Conservation (phyloP, 2,113 vertebrate species). For the Ailurus styani region DNA sequence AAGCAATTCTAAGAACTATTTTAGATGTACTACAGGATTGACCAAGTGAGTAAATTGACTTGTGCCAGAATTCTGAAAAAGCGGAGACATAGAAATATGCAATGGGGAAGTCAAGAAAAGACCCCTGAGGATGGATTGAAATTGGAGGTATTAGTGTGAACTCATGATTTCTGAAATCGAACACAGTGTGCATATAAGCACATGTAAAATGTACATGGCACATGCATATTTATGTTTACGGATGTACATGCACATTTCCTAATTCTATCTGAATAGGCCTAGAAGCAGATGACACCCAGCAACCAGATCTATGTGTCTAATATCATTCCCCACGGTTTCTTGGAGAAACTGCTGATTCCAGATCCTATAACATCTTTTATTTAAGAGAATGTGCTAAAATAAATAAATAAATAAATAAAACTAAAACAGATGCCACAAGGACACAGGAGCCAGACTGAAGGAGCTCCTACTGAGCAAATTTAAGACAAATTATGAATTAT, state of each 20-base stretch:
- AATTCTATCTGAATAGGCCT: neutral
- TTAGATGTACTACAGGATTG: neutral
- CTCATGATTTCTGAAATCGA: neutral
- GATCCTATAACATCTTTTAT: neutral
- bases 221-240: neutral
- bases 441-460: neutral
- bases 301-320: neutral
- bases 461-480: neutral
- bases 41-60: neutral
- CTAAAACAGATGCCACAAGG: neutral
- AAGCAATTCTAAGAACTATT: neutral
- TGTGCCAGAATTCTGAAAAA: neutral
- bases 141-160: neutral
- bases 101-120: neutral
- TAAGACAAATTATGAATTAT: neutral
- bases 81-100: neutral
- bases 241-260: neutral
- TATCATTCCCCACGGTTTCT: neutral
- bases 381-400: neutral
- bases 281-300: neutral
- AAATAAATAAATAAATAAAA: neutral
- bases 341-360: neutral
- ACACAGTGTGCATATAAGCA: neutral
- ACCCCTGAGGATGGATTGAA: neutral
- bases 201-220: neutral